Base-by-base conservation (phyloP, 2,888 invertebrate species). In the Tipula confusa region DNA sequence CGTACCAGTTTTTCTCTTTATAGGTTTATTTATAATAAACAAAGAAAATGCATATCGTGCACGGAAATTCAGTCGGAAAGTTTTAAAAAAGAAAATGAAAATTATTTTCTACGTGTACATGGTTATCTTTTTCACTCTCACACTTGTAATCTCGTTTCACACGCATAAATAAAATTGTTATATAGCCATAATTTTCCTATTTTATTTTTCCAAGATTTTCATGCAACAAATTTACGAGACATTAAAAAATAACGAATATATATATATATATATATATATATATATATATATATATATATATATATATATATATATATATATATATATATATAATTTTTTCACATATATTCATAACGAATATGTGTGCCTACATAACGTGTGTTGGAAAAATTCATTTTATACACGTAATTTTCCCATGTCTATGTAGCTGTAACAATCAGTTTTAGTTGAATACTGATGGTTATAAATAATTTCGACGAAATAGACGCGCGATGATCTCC, bases 401-500 rank as follows among this genome's bases (percentile, higher is more conserved):
- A 80, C 29, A 80, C 80, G 29, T 80, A 28, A 24, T 29, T 29
- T n/a, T n/a, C 31, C 29, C 29, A n/a, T 79, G 79, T 80, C 31
- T 80, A 31, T 80, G 80, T 80, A 80, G 80, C 80, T 80, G 31
- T 80, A 80, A 31, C 31, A 80, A 80, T 80, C 29, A 80, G 80
- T 83, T 84, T 80, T 82, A 79, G 81, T 31, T 29, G 24, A 83
- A 83, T 38, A 83, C 83, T 83, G 84, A 84, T 84, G 84, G 85
- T 85, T 86, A 86, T 86, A 86, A 86, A 86, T 86, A 86, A 86
- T 85, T 85, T 84, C 83, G 85, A 84, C 83, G 84, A 84, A 84
- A 84, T 85, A 85, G 85, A 84, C 84, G 83, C 64, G 88, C 88
- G 89, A 88, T 89, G 89, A 95, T 94, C 93, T 93, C 95, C 95